A percentile compares a stretch with the other conserved stretches of the same genome.
Conservation (phyloP, 2,888 invertebrate species). For the Cephus runcator region DNA sequence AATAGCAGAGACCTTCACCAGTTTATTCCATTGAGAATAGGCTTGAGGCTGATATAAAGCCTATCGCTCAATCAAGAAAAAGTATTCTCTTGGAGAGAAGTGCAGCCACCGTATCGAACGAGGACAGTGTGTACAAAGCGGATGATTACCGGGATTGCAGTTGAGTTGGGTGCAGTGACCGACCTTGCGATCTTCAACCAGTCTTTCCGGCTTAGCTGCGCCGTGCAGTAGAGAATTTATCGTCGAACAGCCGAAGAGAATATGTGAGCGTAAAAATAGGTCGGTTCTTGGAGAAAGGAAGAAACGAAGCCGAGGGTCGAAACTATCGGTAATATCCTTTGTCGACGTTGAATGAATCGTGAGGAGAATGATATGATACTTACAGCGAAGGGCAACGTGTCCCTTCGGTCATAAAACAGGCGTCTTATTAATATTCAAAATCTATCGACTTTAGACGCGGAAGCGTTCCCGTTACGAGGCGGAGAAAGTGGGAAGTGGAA, state of each 20-base stretch:
- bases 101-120: not conserved
- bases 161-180: conserved; percentile 42
- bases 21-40: not conserved
- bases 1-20: not conserved
- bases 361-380: not conserved
- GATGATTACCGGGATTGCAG: conserved; percentile 27
- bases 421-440: not conserved
- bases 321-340: not conserved
- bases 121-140: not conserved
- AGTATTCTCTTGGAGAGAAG: not conserved
- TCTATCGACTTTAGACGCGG: not conserved
- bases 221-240: not conserved
- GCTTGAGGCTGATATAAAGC: not conserved
- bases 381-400: not conserved
- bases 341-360: not conserved
- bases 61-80: not conserved
- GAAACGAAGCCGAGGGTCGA: not conserved
- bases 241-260: not conserved
- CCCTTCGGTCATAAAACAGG: not conserved
- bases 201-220: conserved; percentile 32
- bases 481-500: not conserved
- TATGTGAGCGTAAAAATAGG: not conserved
- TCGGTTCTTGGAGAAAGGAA: not conserved
- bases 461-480: not conserved
- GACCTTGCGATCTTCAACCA: conserved; percentile 50